These are phyloP conservation scores for Ascaphus truei DNA, from an alignment of 2,113 vertebrate genomes.

Conservation along the genomic window DNA sequence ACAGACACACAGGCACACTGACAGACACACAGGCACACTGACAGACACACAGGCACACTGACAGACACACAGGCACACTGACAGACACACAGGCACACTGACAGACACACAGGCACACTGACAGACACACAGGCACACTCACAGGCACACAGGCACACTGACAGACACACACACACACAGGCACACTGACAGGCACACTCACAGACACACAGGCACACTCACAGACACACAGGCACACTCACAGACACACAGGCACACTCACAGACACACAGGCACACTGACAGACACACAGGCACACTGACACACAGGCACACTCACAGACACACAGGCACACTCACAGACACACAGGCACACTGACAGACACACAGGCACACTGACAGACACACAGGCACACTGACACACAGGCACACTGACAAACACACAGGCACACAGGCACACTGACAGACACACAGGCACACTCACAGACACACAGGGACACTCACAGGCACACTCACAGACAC, in stretches of 20 bases:
- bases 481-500: neutral
- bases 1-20: too few relatives aligned
- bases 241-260: neutral
- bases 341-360: neutral
- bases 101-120: too few relatives aligned
- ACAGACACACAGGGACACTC: neutral
- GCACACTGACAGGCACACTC: neutral
- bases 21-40: too few relatives aligned
- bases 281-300: neutral
- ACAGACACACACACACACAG: neutral
- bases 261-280: neutral
- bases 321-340: neutral
- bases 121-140: neutral
- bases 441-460: neutral
- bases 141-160: neutral
- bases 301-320: neutral
- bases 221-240: neutral
- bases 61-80: too few relatives aligned
- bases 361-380: neutral
- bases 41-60: too few relatives aligned
- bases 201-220: neutral
- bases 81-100: too few relatives aligned
- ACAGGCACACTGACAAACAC: neutral
- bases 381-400: neutral
- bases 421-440: neutral